Evolutionary conservation across 2,113 vertebrate genomes (phyloP), one percentile per base, ranked within the genome.

Genomic region (Myotis brandtii): DNA sequence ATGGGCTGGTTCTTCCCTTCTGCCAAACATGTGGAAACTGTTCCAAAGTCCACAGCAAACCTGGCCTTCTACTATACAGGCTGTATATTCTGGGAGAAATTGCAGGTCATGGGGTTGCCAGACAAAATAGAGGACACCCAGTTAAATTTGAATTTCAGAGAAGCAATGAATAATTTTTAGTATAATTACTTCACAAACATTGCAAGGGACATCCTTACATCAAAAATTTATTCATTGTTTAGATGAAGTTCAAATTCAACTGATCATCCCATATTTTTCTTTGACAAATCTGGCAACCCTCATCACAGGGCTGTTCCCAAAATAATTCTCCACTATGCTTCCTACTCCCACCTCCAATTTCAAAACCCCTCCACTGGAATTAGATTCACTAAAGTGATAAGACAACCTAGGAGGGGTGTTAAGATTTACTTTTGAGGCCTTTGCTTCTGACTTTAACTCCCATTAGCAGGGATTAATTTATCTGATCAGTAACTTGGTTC

Each of bases 231-330:
- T 92, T 54, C 56, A 40, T 40, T 93, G 62, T 87, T 94, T 85
- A 85, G 40, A 12, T 88, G 48, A 92, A 88, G 82, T 77, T 87
- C 85, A 85, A 92, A 83, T 82, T 81, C 34, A 92, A 4, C 20
- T 67, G 52, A 59, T 27, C 2, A 6, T 17, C 37, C 21, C 75
- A 34, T 62, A 73, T 82, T 96, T 96, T 92, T 77, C 81, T 93
- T 86, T 90, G 54, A 72, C 97, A 88, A 96, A 95, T 93, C 72
- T 93, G 83, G 48, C 84, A 83, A 72, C 14, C 52, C 21, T 89
- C 8, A 43, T 77, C 77, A 73, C 16, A 88, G 48, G 81, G 21
- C 43, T 75, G 75, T 89, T 95, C 79, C 67, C 13, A 6, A 93
- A 96, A 86, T 92, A 92, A 95, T 62, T 62, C 25, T 83, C 54